These are phyloP conservation scores for Antedon mediterranea DNA, from an alignment of 53 echinoderm and acorn worm genomes.

Conservation along the genomic window DNA sequence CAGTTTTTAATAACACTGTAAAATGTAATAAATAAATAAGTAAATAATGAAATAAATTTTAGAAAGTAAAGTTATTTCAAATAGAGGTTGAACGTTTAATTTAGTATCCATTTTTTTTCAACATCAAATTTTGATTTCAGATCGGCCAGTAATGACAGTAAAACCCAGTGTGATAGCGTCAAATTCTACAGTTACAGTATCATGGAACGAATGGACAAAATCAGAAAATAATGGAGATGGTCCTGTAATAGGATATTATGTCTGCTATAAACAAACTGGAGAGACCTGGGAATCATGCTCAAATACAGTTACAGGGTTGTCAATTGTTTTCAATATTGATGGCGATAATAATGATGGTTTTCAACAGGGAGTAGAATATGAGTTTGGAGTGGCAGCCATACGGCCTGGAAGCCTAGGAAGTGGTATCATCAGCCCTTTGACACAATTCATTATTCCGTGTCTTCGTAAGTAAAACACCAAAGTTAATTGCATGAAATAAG, in stretches of 20 bases:
- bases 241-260: background rate
- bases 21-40: too few species aligned
- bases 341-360: too few species aligned
- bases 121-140: background rate
- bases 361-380: background rate
- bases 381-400: background rate
- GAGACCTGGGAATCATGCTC: background rate
- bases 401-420: background rate
- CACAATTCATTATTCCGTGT: background rate
- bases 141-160: background rate
- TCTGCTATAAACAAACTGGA: background rate
- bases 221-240: background rate
- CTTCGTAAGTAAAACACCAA: background rate
- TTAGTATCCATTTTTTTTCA: too few species aligned
- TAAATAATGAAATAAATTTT: too few species aligned
- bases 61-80: too few species aligned
- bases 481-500: too few species aligned
- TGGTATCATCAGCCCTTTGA: background rate
- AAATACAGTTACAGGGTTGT: background rate
- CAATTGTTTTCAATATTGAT: background rate
- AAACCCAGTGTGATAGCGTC: background rate
- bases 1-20: too few species aligned
- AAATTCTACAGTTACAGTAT: background rate
- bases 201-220: background rate
- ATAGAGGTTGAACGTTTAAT: too few species aligned